Evolutionary conservation across 2,888 invertebrate species (phyloP).

Genomic region (Xanthostigma xanthostigma): DNA sequence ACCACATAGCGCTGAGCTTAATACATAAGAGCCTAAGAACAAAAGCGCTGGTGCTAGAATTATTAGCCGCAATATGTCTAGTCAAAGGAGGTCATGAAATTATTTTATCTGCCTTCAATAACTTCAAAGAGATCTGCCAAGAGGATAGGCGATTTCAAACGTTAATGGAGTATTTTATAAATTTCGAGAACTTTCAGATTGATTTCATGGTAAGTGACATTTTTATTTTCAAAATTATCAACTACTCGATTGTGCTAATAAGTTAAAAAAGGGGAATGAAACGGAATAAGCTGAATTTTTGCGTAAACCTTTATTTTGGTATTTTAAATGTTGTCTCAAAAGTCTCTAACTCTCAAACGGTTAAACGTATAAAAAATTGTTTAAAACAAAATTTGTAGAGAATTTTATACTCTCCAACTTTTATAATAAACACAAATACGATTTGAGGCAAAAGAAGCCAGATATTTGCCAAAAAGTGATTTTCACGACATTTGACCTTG

Average conservation of each 20-base stretch:
- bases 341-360: no score
- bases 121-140: slow-evolving; percentile 85
- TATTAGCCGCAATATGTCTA: slow-evolving; percentile 94
- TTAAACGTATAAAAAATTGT: no score
- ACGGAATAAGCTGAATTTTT: no score
- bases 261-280: no score
- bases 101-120: slow-evolving; percentile 91
- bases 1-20: slow-evolving; percentile 91
- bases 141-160: slow-evolving; percentile 89
- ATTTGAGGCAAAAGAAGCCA: no score
- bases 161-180: slow-evolving; percentile 92
- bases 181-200: slow-evolving; percentile 92
- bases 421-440: no score
- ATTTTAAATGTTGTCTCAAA: no score
- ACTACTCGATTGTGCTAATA: background rate
- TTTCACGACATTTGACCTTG: no score
- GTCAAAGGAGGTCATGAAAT: slow-evolving; percentile 99
- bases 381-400: no score
- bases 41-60: slow-evolving; percentile 90
- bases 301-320: no score
- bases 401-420: no score
- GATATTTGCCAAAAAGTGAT: no score
- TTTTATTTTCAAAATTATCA: background rate
- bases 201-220: slow-evolving; percentile 79
- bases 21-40: slow-evolving; percentile 95